Evolutionary conservation across 2,797 vertebrate genomes (phyloP), one percentile per base, ranked within the genome.

Genomic region (Acanthopagrus latus): DNA sequence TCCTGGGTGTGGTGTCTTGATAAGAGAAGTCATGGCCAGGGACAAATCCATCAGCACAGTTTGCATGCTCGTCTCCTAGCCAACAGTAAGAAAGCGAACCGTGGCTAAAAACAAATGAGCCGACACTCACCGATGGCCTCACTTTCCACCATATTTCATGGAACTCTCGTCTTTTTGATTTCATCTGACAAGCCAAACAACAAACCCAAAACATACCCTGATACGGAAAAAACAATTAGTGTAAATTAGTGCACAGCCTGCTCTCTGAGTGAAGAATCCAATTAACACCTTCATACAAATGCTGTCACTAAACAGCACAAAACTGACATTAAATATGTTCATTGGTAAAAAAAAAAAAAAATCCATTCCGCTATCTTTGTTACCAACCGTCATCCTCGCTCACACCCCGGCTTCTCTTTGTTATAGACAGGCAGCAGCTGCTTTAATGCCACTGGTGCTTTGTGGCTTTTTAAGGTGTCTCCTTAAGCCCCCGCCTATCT

Each of bases 401-500:
- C 64, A 63, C 71, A 64, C 52, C 25, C 48, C 41, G 41, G 52
- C 33, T 71, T 52, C n/a, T 77, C 52, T 81, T 82, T 59, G 72
- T 84, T 67, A 64, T 62, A 63, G 82, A 78, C 59, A 69, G 41
- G 78, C 59, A 82, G 33, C 1, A 1, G 25, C 29, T 72, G 56
- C 64, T 57, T 76, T 67, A 73, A 23, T 54, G 71, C 82, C 76
- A 64, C 70, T 50, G 72, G 55, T 65, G 71, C 60, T 81, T 70
- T 80, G 86, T 76, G 79, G 55, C 47, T 88, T 82, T 76, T 72
- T 76, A 73, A 79, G 63, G 69, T 47, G 48, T 71, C 57, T 85
- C 58, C 56, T 75, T 82, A 85, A 91, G 86, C 88, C 76, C 65
- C 43, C 0, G 48, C 71, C 83, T 77, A 81, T 86, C 82, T 78